Conservation (phyloP, 2,113 vertebrate genomes). For the Lynx canadensis region DNA sequence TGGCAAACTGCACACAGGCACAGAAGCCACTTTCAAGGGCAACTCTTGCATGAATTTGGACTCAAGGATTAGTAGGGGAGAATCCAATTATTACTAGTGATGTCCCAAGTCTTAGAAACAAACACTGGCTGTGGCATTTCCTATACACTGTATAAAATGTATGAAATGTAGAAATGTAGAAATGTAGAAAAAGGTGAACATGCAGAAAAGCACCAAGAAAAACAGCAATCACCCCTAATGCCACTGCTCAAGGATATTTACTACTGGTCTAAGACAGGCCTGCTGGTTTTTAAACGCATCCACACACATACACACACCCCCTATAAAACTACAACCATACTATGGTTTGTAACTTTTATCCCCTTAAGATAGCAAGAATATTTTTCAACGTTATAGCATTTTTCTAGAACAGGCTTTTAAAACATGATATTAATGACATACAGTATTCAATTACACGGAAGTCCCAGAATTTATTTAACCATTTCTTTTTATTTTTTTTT, state of each 20-base stretch:
- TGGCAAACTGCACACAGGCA: background rate
- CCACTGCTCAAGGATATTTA: background rate
- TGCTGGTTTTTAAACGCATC: background rate
- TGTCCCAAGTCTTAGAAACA: background rate
- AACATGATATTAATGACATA: background rate
- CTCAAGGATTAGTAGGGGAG: background rate
- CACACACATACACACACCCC: background rate
- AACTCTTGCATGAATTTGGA: background rate
- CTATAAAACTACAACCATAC: background rate
- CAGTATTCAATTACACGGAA: background rate
- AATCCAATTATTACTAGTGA: background rate
- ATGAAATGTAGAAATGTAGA: no score
- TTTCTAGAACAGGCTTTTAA: background rate
- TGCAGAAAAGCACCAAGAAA: background rate
- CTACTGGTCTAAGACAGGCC: background rate
- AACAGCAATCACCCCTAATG: background rate
- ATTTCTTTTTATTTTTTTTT: background rate
- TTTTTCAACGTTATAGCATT: background rate
- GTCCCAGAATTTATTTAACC: background rate
- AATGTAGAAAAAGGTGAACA: background rate
- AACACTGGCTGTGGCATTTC: background rate
- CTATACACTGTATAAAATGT: background rate
- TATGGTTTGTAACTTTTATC: constrained; percentile 7
- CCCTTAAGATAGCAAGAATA: background rate
- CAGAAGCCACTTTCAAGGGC: background rate